A percentile compares a stretch with the other conserved stretches of the same genome.
Conservation (phyloP, 2,113 vertebrate species). For the Columbina picui region DNA sequence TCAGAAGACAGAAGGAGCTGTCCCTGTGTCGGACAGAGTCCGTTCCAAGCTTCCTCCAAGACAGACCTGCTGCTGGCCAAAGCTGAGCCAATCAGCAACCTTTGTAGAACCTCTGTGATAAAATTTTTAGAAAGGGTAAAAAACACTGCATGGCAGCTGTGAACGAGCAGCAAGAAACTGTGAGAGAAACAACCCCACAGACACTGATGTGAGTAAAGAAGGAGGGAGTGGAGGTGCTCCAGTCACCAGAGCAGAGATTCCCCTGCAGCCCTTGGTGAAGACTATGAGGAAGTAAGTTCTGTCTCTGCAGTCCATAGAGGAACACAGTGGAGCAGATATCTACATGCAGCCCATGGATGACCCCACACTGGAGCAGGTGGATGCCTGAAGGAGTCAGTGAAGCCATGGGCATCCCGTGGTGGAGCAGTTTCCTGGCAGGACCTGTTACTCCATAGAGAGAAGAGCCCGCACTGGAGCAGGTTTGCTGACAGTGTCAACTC, state of each 20-base stretch:
- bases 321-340: not conserved
- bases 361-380: not conserved
- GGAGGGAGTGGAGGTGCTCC: accelerated
- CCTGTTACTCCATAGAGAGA: not conserved
- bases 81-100: accelerated
- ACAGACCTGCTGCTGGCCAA: accelerated
- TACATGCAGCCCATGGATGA: not conserved
- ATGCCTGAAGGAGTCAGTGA: not conserved
- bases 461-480: accelerated
- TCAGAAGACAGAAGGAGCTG: not conserved
- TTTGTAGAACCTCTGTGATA: not conserved
- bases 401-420: accelerated
- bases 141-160: accelerated
- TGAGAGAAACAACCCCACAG: not conserved
- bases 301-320: not conserved
- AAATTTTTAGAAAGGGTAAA: not conserved
- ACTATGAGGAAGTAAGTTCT: not conserved
- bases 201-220: not conserved
- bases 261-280: accelerated
- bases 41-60: accelerated
- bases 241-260: accelerated
- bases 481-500: not conserved
- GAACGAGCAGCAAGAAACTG: not conserved
- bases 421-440: not conserved
- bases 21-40: not conserved